Percentiles rank a stretch among this genome's conserved stretches.
These are phyloP conservation scores for Enteromius unitaeniatus DNA, from an alignment of 2,797 vertebrate genomes.

Conservation along the genomic window DNA sequence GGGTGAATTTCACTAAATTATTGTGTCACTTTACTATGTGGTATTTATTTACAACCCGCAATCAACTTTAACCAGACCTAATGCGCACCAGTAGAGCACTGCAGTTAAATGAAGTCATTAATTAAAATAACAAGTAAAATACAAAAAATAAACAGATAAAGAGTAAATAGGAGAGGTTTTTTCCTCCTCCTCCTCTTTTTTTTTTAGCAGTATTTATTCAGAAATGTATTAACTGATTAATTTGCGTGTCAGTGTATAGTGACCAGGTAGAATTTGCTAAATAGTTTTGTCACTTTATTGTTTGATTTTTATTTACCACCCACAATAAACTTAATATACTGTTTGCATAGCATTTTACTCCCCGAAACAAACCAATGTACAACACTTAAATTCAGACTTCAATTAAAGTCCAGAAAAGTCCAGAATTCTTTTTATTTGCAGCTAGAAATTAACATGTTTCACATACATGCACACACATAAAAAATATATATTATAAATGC, in stretches of 20 bases:
- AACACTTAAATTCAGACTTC: neutral
- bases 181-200: neutral
- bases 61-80: conserved; percentile 9
- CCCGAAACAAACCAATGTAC: neutral
- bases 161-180: neutral
- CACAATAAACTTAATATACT: neutral
- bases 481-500: neutral
- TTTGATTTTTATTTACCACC: neutral
- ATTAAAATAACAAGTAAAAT: neutral
- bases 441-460: neutral
- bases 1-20: neutral
- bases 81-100: neutral
- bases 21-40: neutral
- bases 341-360: too few species aligned
- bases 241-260: neutral
- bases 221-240: neutral
- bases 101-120: neutral
- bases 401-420: neutral
- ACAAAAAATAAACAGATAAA: neutral
- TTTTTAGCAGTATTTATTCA: neutral
- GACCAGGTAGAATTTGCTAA: neutral
- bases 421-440: neutral
- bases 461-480: neutral
- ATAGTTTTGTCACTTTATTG: neutral
- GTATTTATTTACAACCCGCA: neutral